These are phyloP conservation scores for Fulmarus glacialis DNA, from an alignment of 2,113 vertebrate species.

Conservation along the genomic window DNA sequence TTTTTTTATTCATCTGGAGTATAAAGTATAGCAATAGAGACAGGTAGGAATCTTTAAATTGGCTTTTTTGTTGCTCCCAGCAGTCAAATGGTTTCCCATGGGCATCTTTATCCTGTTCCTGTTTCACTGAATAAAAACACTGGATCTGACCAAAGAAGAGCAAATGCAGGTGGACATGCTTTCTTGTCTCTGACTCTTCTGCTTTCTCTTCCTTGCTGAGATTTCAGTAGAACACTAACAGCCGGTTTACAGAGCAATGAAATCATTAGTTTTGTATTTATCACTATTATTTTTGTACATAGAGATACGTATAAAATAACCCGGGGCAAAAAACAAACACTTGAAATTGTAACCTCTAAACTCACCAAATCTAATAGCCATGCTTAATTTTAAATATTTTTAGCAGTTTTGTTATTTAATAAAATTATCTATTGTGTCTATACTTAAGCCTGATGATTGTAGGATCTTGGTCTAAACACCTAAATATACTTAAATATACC, in stretches of 20 bases:
- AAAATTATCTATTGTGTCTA: not conserved
- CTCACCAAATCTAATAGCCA: not conserved
- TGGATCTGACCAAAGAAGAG: not conserved
- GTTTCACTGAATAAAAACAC: not conserved
- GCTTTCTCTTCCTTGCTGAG: not conserved
- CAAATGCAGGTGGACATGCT: not conserved
- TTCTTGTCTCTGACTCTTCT: not conserved
- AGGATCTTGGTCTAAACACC: not conserved
- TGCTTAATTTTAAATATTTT: not conserved
- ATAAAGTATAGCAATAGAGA: not conserved
- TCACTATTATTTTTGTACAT: not conserved
- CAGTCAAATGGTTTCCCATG: not conserved
- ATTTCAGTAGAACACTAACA: not conserved
- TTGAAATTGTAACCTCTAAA: not conserved
- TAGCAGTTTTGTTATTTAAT: not conserved
- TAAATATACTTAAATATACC: not conserved
- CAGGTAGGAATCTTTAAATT: not conserved
- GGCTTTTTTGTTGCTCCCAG: not conserved
- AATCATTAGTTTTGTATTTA: not conserved
- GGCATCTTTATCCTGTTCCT: not conserved
- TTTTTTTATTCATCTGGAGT: not conserved
- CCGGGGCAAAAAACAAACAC: rapidly evolving
- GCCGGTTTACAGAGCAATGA: not conserved
- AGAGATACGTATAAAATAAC: not conserved
- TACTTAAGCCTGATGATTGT: not conserved